Evolutionary conservation across 2,888 invertebrate genomes (phyloP).

Genomic region (Anorthoa munda): DNA sequence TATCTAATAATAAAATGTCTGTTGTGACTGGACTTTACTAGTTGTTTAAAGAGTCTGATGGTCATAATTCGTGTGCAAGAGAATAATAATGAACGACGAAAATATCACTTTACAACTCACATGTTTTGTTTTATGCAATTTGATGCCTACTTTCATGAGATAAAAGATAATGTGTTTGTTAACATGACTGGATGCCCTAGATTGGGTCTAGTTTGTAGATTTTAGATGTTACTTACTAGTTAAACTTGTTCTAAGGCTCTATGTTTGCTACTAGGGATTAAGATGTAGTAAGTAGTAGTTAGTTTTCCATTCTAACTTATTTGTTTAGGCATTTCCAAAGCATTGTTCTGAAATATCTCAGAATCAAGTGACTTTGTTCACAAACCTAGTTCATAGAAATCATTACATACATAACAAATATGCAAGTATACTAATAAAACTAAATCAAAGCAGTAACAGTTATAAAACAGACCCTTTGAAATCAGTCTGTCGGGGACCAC

Average conservation of each 20-base stretch:
- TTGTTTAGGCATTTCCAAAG: not conserved
- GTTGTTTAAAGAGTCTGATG: slow-evolving; percentile 6
- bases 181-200: not conserved
- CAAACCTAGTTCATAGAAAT: slow-evolving; percentile 8
- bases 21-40: slow-evolving; percentile 15
- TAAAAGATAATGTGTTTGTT: not conserved
- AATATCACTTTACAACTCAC: not conserved
- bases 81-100: not conserved
- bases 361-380: not conserved
- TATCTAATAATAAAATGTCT: slow-evolving; percentile 24
- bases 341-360: not conserved
- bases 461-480: slow-evolving; percentile 20
- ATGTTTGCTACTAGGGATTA: not conserved
- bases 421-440: slow-evolving; percentile 1
- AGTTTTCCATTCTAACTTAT: no score
- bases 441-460: slow-evolving; percentile 17
- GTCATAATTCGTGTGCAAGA: not conserved
- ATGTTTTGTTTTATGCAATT: not conserved
- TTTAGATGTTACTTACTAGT: not conserved
- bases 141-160: not conserved
- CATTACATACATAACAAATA: slow-evolving; percentile 1
- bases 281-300: no score
- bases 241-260: not conserved
- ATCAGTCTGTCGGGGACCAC: slow-evolving; percentile 21
- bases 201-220: not conserved